Evolutionary conservation across 2,113 vertebrate genomes (phyloP).

Genomic region (Catharus bicknelli): DNA sequence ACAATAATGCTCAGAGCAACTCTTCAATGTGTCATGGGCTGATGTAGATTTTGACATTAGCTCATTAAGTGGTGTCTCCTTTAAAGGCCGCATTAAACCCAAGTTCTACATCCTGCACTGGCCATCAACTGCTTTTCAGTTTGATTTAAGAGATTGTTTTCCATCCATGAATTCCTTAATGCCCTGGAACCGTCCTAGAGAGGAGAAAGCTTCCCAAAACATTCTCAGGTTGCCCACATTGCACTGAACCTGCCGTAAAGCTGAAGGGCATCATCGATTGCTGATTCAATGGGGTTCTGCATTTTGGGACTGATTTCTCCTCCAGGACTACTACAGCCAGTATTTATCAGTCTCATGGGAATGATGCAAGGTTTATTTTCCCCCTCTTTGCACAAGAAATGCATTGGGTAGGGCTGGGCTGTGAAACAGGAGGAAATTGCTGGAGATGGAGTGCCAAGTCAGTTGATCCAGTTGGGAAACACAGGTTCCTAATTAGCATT

Average conservation of each 20-base stretch:
- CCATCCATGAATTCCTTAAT: not conserved
- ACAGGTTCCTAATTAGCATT: not conserved
- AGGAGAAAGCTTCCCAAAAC: not conserved
- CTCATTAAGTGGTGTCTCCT: slow-evolving; percentile 22
- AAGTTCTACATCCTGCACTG: not conserved
- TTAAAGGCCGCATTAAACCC: not conserved
- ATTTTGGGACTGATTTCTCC: not conserved
- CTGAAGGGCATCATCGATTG: not conserved
- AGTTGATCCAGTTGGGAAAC: slow-evolving; percentile 19
- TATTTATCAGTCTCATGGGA: not conserved
- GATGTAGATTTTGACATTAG: not conserved
- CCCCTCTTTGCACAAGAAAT: slow-evolving; percentile 17
- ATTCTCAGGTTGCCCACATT: fast-evolving
- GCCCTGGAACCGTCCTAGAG: not conserved
- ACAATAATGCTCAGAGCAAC: not conserved
- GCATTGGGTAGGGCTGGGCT: not conserved
- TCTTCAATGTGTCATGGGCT: not conserved
- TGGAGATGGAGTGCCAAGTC: not conserved
- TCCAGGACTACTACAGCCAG: not conserved
- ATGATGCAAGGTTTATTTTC: not conserved
- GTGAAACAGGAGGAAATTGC: not conserved
- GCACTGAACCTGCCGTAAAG: not conserved
- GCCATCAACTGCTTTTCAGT: not conserved
- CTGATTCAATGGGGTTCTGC: not conserved
- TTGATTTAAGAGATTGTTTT: slow-evolving; percentile 36